A percentile compares a stretch with the other conserved stretches of the same genome.
These are phyloP conservation scores for Zapus hudsonius DNA, from an alignment of 2,113 vertebrate species.

Conservation along the genomic window DNA sequence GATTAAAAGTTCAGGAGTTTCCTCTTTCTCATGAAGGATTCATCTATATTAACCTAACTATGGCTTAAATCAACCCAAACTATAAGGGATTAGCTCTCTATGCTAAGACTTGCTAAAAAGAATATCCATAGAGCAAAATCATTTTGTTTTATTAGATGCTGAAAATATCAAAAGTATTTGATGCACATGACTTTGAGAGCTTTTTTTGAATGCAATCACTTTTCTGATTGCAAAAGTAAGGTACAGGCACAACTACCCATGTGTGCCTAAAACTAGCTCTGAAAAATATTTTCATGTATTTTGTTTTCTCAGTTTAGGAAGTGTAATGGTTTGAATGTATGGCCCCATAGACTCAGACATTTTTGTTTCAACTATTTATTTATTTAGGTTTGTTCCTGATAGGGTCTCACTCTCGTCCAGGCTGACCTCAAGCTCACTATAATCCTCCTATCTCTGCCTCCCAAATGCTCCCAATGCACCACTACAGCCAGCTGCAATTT, in stretches of 20 bases:
- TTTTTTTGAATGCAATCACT: background rate
- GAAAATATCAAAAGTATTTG: background rate
- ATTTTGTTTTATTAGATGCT: background rate
- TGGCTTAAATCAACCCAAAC: background rate
- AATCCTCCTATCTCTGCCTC: too few relatives aligned
- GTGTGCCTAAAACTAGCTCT: background rate
- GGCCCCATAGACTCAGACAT: too few relatives aligned
- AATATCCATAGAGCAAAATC: background rate
- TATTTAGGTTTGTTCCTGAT: too few relatives aligned
- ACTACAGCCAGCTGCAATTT: too few relatives aligned
- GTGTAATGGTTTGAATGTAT: too few relatives aligned
- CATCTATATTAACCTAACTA: background rate
- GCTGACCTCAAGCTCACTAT: too few relatives aligned
- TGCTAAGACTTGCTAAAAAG: background rate
- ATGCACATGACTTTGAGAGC: background rate
- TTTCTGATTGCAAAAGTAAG: constrained; percentile 29
- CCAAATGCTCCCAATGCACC: too few relatives aligned
- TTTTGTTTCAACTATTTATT: too few relatives aligned
- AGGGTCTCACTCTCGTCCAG: too few relatives aligned
- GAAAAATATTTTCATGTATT: background rate
- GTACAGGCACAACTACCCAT: too few relatives aligned
- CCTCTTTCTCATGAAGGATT: background rate
- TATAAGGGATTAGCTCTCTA: constrained; percentile 29
- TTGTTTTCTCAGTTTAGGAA: constrained; percentile 24
- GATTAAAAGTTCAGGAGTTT: background rate